A percentile compares a stretch with the other conserved stretches of the same genome.
Evolutionary conservation across 2,797 vertebrate species (phyloP).

Genomic region (Catharus ustulatus): DNA sequence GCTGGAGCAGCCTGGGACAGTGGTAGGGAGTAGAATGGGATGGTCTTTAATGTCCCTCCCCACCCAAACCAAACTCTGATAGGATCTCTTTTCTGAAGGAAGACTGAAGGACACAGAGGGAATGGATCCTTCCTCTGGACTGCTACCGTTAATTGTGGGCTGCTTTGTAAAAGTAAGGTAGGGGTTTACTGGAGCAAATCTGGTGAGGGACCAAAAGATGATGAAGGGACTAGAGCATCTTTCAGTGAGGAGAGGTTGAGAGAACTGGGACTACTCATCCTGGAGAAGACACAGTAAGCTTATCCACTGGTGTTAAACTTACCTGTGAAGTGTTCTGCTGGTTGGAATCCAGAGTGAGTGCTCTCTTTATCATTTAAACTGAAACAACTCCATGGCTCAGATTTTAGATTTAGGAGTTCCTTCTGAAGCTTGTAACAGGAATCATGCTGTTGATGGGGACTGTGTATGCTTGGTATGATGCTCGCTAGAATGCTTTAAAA

Average conservation of each 20-base stretch:
- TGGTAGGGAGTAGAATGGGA: fast-evolving
- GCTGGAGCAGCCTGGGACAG: fast-evolving
- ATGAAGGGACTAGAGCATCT: not conserved
- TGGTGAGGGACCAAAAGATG: fast-evolving
- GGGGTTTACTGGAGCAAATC: not conserved
- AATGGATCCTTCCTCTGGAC: not conserved
- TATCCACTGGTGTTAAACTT: not conserved
- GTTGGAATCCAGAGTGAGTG: not conserved
- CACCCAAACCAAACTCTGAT: not conserved
- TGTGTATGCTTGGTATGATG: not conserved
- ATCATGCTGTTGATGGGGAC: not conserved
- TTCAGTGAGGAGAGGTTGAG: not conserved
- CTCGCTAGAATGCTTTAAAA: not conserved
- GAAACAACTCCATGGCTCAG: not conserved
- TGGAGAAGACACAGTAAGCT: not conserved
- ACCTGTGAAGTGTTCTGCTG: not conserved
- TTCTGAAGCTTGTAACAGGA: not conserved
- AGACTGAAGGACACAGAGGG: not conserved
- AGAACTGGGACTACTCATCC: not conserved
- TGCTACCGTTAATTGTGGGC: fast-evolving
- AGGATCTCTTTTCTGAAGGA: not conserved
- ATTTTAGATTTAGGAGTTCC: not conserved
- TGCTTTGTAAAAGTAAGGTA: not conserved
- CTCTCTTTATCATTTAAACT: not conserved
- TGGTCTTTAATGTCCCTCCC: not conserved